phyloP scores from a whole-genome alignment of 2,888 invertebrate species.

The Trichacis sp. region DNA sequence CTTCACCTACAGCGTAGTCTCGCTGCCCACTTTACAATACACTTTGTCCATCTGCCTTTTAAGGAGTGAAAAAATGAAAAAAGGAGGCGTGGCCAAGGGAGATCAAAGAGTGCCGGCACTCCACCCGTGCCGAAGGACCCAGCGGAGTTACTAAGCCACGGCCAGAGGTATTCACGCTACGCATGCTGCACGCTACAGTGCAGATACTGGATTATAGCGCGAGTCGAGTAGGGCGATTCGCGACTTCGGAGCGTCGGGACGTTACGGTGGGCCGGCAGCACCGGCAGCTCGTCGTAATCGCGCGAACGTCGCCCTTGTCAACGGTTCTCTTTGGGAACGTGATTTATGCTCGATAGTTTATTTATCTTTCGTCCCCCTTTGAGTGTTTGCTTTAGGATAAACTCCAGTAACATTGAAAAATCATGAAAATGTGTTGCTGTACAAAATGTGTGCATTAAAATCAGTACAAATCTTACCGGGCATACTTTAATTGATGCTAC shows the following conservation, averaged over 20 bases:
- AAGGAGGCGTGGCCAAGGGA: conserved; percentile 65
- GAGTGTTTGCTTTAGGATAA: no score
- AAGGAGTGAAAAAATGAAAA: conserved; percentile 69
- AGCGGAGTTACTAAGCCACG: conserved; percentile 40
- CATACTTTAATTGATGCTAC: no score
- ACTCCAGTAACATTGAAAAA: no score
- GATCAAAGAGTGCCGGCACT: conserved; percentile 67
- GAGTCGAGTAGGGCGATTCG: background rate
- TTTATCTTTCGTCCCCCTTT: no score
- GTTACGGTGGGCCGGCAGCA: background rate
- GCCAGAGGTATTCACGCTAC: conserved; percentile 55
- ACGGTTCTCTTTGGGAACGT: background rate
- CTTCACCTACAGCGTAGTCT: conserved; percentile 54
- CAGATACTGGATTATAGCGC: background rate
- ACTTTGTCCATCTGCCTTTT: conserved; percentile 70
- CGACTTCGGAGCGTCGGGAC: background rate
- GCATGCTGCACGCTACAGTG: conserved; percentile 39
- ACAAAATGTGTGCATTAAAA: no score
- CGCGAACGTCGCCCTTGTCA: background rate
- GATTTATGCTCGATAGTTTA: no score
- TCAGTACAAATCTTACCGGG: no score
- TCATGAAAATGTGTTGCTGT: no score
- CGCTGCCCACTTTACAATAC: conserved; percentile 70
- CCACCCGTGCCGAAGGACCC: conserved; percentile 48
- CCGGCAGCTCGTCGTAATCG: background rate